Percentiles rank a stretch among this genome's conserved stretches.
phyloP scores from a whole-genome alignment of 2,888 invertebrate species.

The Hyalella azteca region DNA sequence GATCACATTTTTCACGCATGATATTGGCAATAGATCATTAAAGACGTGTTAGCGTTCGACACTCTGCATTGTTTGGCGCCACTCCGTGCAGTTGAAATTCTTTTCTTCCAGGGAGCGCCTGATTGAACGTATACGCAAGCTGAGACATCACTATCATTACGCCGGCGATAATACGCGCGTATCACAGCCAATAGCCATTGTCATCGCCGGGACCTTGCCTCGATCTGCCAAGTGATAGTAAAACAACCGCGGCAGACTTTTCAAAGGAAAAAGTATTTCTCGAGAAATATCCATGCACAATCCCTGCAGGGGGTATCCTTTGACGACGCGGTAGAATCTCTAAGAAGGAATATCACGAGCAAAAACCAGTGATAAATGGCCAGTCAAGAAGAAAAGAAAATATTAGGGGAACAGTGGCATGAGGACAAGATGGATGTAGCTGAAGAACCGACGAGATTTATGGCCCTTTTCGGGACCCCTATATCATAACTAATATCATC shows the following conservation, averaged over 20 bases:
- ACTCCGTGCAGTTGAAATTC: neutral
- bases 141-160: constrained; percentile 23
- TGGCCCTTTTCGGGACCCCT: constrained; percentile 39
- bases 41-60: neutral
- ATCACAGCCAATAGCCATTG: constrained; percentile 12
- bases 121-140: neutral
- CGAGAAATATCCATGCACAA: neutral
- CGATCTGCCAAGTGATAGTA: constrained; percentile 1
- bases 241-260: neutral
- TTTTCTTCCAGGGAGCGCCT: constrained; percentile 11
- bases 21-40: constrained; percentile 19
- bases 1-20: neutral
- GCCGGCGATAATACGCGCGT: neutral
- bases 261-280: constrained; percentile 26
- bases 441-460: constrained; percentile 38
- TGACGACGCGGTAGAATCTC: constrained; percentile 29
- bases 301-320: constrained; percentile 26
- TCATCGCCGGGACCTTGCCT: neutral
- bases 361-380: constrained; percentile 39
- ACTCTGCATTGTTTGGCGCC: constrained; percentile 9
- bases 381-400: constrained; percentile 41
- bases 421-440: constrained; percentile 41
- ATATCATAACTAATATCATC: constrained; percentile 41
- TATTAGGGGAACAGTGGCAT: constrained; percentile 41
- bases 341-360: constrained; percentile 38